These are phyloP conservation scores for Epinephelus coioides DNA, from an alignment of 2,797 vertebrate genomes.

Conservation along the genomic window DNA sequence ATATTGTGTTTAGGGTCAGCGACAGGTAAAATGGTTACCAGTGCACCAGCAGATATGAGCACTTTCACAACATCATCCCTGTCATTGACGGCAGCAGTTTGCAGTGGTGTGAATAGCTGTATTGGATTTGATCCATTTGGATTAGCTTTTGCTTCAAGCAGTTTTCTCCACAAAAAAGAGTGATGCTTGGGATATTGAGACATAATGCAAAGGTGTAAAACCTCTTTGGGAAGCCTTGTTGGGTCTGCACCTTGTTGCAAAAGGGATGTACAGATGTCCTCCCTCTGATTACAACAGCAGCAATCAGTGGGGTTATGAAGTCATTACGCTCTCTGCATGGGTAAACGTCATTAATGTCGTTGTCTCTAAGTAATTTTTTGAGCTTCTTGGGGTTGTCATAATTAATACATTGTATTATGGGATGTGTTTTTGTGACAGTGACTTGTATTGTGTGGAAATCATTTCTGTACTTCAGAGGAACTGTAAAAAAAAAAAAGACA, in stretches of 20 bases:
- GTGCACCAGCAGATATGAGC: constrained; percentile 50
- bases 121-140: constrained; percentile 14
- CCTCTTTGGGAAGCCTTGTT: fast-evolving
- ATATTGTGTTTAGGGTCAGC: fast-evolving
- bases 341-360: constrained; percentile 52
- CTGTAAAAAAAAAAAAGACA: constrained; percentile 8
- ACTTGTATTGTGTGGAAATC: neutral
- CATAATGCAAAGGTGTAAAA: constrained; percentile 51
- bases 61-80: constrained; percentile 47
- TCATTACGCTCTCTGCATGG: constrained; percentile 31
- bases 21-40: fast-evolving
- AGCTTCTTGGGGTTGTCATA: neutral
- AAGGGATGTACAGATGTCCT: constrained; percentile 48
- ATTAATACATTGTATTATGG: constrained; percentile 54
- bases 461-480: neutral
- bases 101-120: constrained; percentile 36
- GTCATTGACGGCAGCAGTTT: constrained; percentile 10
- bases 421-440: neutral
- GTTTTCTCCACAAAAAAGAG: constrained; percentile 37
- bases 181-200: constrained; percentile 6
- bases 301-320: constrained; percentile 60
- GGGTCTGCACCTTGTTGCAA: constrained; percentile 33
- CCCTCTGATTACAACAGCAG: constrained; percentile 50
- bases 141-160: constrained; percentile 64
- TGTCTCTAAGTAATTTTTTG: neutral